Evolutionary conservation across 2,113 vertebrate genomes (phyloP), one percentile per base, ranked within the genome.

Genomic region (Percina caprodes): DNA sequence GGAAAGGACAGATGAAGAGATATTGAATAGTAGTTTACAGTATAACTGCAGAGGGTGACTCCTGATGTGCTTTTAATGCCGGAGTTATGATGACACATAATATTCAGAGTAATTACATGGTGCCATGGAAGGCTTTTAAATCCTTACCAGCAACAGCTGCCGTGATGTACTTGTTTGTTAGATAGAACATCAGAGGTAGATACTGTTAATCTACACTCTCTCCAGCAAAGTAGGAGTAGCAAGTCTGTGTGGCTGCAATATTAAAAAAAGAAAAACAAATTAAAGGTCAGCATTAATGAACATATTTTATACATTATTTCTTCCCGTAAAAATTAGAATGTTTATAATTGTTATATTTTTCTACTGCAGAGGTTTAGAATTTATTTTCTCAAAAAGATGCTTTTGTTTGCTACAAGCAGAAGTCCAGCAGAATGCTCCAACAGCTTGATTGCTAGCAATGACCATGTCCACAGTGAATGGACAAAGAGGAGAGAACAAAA

Each of bases 21-120:
- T 80, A 59, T 86, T 90, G 67, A 93, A 94, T 94, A 92, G 90
- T 92, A 4, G 30, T 93, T 94, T 89, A 42, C 39, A 42, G 39
- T 42, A 87, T 85, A 91, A 93, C 83, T 84, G 82, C 76, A 67
- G 80, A 33, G 79, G 80, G 84, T 89, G 85, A 90, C 91, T 92
- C 82, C 84, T 91, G 85, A 93, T 83, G 78, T 82, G 87, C 77
- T 89, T 84, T 91, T 92, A 86, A 90, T 81, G 75, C 55, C 2
- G 51, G 69, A 76, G 85, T 74, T 42, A 24, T 70, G 90, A 83
- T 93, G 92, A 92, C 92, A 92, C 78, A 18, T 88, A 81, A 85
- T 92, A 89, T 93, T 92, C 89, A 88, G 71, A 77, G 79, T 94
- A 94, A 94, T 94, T 93, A 91, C 91, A 94, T 70, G 86, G 87